Evolutionary conservation across 2,797 vertebrate species (phyloP).

Genomic region (Poeciliopsis infans): DNA sequence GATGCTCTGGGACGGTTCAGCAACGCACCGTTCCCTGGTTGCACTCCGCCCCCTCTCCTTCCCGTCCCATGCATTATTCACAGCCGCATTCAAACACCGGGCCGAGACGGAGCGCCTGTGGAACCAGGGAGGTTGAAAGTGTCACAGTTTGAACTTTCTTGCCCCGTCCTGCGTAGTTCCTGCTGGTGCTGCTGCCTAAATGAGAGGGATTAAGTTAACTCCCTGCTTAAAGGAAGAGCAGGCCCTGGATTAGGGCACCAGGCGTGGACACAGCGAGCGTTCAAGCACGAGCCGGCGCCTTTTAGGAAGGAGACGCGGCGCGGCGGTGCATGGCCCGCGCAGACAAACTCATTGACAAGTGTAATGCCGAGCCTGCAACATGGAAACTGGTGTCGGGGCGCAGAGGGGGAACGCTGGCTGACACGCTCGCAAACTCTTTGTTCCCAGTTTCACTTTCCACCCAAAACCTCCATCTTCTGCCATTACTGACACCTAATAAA

Average conservation of each 20-base stretch:
- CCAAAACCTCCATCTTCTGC: slow-evolving; percentile 16
- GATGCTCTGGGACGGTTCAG: not conserved
- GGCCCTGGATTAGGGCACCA: slow-evolving; percentile 73
- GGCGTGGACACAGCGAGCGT: slow-evolving; percentile 77
- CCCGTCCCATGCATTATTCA: slow-evolving; percentile 72
- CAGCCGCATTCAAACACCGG: slow-evolving; percentile 66
- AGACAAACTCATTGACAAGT: slow-evolving; percentile 72
- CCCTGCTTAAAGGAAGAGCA: slow-evolving; percentile 77
- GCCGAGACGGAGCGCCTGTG: slow-evolving; percentile 47
- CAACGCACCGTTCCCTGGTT: not conserved
- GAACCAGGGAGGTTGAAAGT: slow-evolving; percentile 67
- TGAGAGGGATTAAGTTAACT: slow-evolving; percentile 81
- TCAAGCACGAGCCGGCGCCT: slow-evolving; percentile 77
- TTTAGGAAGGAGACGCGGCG: slow-evolving; percentile 71
- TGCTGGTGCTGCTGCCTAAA: slow-evolving; percentile 79
- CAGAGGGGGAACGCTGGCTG: slow-evolving; percentile 50
- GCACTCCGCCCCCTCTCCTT: slow-evolving; percentile 19
- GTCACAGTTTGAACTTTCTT: slow-evolving; percentile 58
- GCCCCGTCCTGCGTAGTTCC: slow-evolving; percentile 49
- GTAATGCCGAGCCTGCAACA: slow-evolving; percentile 60
- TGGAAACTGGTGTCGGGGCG: slow-evolving; percentile 58
- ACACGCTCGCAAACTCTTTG: slow-evolving; percentile 42
- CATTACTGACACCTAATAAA: slow-evolving; percentile 16
- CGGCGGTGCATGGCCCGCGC: slow-evolving; percentile 61
- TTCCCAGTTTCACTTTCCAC: slow-evolving; percentile 8